Evolutionary conservation across 2,797 vertebrate species (phyloP), one percentile per base, ranked within the genome.

Genomic region (Adrianichthys oophorus): DNA sequence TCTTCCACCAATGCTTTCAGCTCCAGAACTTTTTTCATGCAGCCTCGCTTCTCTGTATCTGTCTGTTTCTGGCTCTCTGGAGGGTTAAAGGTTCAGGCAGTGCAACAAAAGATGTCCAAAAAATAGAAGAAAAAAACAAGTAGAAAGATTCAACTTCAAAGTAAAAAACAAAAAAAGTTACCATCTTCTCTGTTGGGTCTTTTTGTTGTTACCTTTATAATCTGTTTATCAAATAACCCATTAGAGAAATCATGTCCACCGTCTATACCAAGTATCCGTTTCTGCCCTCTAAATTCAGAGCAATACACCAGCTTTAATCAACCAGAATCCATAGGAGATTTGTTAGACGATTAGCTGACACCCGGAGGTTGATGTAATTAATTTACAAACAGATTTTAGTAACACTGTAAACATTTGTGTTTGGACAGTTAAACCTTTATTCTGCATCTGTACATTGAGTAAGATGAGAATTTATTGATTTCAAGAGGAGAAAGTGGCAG

Each of bases 401-500:
- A 15, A 41, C 7, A 53, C 23, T n/a, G 23, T 48, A 17, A 6
- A 26, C 19, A 26, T 14, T 13, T 19, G 17, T 16, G 32, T 41
- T 14, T 41, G 53, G 15, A 56, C 24, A 19, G 43, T 45, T 15
- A 50, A 41, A 54, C 12, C 59, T 66, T 41, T 32, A 29, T 32
- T 54, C 65, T 52, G 58, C 55, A 59, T 64, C 62, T 5, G 54
- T 56, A 17, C 55, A 78, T 24, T 40, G 56, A 54, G 46, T 72
- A 64, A 76, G 73, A 76, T 72, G 64, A 72, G 61, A 72, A 41
- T 56, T 52, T 68, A 82, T 82, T 72, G 78, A 83, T 80, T 62
- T 52, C 21, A 12, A 17, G 53, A 63, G 47, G 19, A 37, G 4
- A 48, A 65, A 46, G 41, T 62, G 55, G 45, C 17, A 59, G 17